These are phyloP conservation scores for Rhabdornis inornatus DNA, from an alignment of 2,113 vertebrate species.

Conservation along the genomic window DNA sequence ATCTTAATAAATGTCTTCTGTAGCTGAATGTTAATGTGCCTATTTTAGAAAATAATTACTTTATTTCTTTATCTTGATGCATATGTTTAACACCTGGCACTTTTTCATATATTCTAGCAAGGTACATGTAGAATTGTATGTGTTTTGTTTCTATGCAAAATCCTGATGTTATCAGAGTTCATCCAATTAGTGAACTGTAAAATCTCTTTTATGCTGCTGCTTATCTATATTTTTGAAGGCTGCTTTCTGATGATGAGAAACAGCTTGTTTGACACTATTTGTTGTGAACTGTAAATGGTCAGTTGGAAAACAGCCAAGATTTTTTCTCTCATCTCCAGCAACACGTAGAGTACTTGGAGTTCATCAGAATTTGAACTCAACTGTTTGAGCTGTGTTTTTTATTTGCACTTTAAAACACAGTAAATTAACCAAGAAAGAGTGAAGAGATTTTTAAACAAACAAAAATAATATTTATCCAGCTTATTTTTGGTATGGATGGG, in stretches of 20 bases:
- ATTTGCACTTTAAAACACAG: background rate
- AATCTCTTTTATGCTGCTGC: background rate
- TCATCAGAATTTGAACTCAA: background rate
- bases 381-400: background rate
- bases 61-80: background rate
- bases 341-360: background rate
- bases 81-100: background rate
- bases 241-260: background rate
- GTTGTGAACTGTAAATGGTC: background rate
- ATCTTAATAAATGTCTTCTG: background rate
- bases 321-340: background rate
- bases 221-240: background rate
- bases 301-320: background rate
- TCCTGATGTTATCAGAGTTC: background rate
- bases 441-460: background rate
- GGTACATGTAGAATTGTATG: rapidly evolving
- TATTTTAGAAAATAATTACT: background rate
- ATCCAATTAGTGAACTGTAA: background rate
- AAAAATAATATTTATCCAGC: background rate
- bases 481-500: background rate
- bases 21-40: background rate
- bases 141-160: background rate
- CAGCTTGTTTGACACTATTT: background rate
- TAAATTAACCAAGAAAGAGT: background rate
- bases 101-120: background rate